A percentile compares a stretch with the other conserved stretches of the same genome.
Evolutionary conservation across 2,888 invertebrate species (phyloP).

Genomic region (Digitonthophagus gazella): DNA sequence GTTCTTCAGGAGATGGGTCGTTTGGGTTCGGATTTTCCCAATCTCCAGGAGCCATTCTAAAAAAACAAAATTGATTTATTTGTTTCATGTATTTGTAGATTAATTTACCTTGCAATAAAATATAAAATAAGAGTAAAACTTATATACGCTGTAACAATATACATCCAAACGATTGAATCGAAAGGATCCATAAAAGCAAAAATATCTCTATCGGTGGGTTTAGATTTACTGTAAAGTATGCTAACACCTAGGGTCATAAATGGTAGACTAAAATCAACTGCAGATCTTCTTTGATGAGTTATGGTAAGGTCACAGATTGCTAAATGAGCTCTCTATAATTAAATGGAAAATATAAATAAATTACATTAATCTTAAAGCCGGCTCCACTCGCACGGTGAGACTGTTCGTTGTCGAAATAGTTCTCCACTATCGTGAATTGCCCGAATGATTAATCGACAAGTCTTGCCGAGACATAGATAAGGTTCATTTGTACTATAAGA

Average conservation of each 20-base stretch:
- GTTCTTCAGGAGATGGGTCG: constrained; percentile 77
- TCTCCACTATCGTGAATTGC: neutral
- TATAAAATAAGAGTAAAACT: constrained; percentile 79
- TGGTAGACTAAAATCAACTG: constrained; percentile 92
- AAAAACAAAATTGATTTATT: constrained; percentile 34
- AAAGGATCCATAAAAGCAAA: constrained; percentile 80
- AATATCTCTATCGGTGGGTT: constrained; percentile 55
- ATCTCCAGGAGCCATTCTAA: constrained; percentile 82
- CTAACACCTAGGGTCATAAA: constrained; percentile 89
- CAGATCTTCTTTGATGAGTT: constrained; percentile 81
- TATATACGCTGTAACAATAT: constrained; percentile 81
- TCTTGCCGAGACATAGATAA: neutral
- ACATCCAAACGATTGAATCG: constrained; percentile 83
- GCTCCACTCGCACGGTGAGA: constrained; percentile 96
- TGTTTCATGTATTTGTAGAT: neutral
- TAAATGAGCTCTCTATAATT: constrained; percentile 80
- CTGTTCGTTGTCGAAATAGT: too few species aligned
- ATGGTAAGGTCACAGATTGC: constrained; percentile 96
- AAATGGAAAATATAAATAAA: constrained; percentile 12
- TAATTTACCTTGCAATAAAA: constrained; percentile 61
- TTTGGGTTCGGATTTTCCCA: constrained; percentile 95
- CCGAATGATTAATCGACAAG: neutral
- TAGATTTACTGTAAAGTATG: constrained; percentile 80
- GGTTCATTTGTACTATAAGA: too few species aligned
- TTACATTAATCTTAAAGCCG: constrained; percentile 73